Base-by-base conservation (phyloP, 2,113 vertebrate species). In the Lathamus discolor region DNA sequence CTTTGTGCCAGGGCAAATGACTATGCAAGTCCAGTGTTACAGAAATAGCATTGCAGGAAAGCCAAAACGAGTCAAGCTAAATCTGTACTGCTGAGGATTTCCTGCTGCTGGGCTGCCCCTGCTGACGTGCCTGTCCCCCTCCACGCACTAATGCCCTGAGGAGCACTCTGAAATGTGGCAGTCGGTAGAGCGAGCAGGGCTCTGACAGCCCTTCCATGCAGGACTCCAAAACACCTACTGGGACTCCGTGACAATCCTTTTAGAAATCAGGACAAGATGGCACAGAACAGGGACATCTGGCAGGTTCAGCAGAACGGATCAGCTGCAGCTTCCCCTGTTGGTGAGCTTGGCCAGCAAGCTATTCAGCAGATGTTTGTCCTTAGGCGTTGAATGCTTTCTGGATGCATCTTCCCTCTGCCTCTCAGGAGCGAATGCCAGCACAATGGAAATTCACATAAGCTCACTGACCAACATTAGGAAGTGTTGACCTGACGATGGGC, bases 291-390 rank as follows among this genome's bases (percentile, higher is more conserved):
- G 91, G 93, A 91, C 96, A 96, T 86, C 95, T 97, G 97, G 95
- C 91, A 95, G 84, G 83, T 81, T 90, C 57, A 62, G 13, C n/a
- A n/a, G 80, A 83, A 90, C 61, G 93, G 97, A 96, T 96, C 96
- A 81, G 92, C 94, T 76, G 69, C 86, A 93, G 85, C 97, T 94
- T 97, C 95, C 97, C 96, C 93, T 94, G 95, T 91, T 76, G 59
- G 84, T 88, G 93, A 91, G 64, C 90, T 94, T 96, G 96, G 95
- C 81, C 92, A 84, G 54, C 20, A 33, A 96, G 57, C 76, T 66
- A 51, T 80, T 46, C 41, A 95, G 90, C 96, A 97, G 95, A 83
- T 93, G 57, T 95, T 95, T 94, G 81, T 95, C 96, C 90, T 92
- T 69, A 94, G 94, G 93, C 78, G 24, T 64, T 82, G 87, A 91